Evolutionary conservation across 2,797 vertebrate species (phyloP).

Genomic region (Pelodytes ibericus): DNA sequence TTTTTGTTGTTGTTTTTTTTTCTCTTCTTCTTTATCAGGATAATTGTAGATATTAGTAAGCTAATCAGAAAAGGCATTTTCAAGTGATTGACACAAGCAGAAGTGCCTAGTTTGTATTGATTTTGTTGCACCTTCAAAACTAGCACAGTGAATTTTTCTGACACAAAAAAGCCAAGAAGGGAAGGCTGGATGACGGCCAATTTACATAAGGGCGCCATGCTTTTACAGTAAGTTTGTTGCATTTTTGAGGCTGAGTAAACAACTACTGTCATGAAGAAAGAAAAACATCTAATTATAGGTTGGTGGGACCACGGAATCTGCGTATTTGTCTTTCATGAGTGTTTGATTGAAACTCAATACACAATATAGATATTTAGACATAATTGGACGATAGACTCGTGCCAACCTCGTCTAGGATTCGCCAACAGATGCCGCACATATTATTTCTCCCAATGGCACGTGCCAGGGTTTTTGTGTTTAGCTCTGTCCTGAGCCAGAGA

Average conservation of each 20-base stretch:
- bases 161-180: background rate
- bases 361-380: slow-evolving; percentile 2
- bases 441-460: background rate
- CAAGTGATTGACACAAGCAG: slow-evolving; percentile 10
- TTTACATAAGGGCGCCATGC: background rate
- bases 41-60: slow-evolving; percentile 34
- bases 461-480: background rate
- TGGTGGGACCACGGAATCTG: background rate
- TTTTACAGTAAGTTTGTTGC: background rate
- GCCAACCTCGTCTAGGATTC: background rate
- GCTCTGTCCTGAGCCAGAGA: background rate
- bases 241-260: background rate
- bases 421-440: slow-evolving; percentile 4
- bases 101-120: slow-evolving; percentile 34
- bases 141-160: background rate
- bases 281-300: background rate
- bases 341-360: background rate
- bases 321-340: background rate
- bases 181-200: background rate
- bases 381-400: background rate
- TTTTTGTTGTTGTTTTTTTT: background rate
- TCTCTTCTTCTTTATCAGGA: slow-evolving; percentile 26
- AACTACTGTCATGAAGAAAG: background rate
- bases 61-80: slow-evolving; percentile 36
- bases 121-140: slow-evolving; percentile 11